Evolutionary conservation across 2,113 vertebrate species (phyloP).

Genomic region (Pomatorhinus ruficollis): DNA sequence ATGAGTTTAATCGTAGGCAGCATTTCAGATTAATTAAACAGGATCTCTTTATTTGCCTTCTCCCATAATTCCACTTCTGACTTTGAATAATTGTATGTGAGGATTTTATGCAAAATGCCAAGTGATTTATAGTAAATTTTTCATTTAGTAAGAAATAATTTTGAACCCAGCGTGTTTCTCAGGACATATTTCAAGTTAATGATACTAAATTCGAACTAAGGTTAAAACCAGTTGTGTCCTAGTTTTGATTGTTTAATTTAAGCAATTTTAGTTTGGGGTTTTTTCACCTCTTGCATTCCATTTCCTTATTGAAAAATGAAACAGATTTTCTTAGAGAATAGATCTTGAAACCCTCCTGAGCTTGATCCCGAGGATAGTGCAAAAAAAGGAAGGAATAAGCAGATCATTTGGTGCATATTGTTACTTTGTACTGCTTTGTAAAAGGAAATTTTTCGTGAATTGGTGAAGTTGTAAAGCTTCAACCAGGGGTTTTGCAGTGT

Average conservation of each 20-base stretch:
- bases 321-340: not conserved
- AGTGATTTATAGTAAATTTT: not conserved
- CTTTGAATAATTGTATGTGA: not conserved
- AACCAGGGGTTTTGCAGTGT: not conserved
- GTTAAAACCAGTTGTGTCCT: not conserved
- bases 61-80: not conserved
- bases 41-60: not conserved
- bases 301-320: not conserved
- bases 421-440: not conserved
- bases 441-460: not conserved
- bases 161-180: not conserved
- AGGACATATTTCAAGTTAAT: not conserved
- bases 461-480: not conserved
- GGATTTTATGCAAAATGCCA: not conserved
- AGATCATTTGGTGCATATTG: not conserved
- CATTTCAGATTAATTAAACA: not conserved
- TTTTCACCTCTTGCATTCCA: not conserved
- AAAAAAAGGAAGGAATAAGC: not conserved
- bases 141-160: not conserved
- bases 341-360: not conserved
- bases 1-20: not conserved
- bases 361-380: not conserved
- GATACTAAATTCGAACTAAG: not conserved
- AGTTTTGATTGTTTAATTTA: not conserved
- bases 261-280: not conserved